Base-by-base conservation (phyloP, 2,113 vertebrate genomes). In the Odontophorus gujanensis region DNA sequence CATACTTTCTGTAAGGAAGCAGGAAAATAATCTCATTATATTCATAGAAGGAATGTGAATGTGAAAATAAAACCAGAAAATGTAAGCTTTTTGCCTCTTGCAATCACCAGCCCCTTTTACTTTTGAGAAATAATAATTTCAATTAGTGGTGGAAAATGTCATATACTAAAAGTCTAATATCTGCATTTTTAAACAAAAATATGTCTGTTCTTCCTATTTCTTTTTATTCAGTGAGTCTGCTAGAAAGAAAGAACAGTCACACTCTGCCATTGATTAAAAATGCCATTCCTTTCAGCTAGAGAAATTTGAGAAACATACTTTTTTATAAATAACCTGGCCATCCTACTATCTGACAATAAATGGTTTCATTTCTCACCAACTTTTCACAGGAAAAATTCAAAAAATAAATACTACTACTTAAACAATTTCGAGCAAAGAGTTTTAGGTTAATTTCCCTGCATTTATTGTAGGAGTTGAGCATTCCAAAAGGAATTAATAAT, bases 161-260 rank as follows among this genome's bases (percentile, higher is more conserved):
- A 51, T 36, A 67, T 48, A 45, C 26, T 43, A 93, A 32, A 6
- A 85, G 17, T 72, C 62, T 66, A 82, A 40, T 85, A 61, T 92
- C 81, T 83, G 65, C 79, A 58, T 74, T 72, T 67, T 66, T 53
- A 95, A 95, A 91, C 48, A 96, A 88, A 95, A 95, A 94, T 55
- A 81, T 92, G 63, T 67, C 93, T 89, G 93, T 87, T 96, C 95
- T 89, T 96, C 95, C 94, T 96, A 95, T 88, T 87, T 86, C 92
- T 73, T 96, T 92, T 84, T 75, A 84, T 89, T 34, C 72, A 91
- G 92, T 93, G 86, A 95, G 67, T 97, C 93, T 89, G 59, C 86
- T 81, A 96, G 73, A 94, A 96, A 72, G 42, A 89, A 57, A 72
- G 48, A 94, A 87, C 58, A 58, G 85, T 81, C 87, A 76, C 25